Conservation (phyloP, 2,888 invertebrate genomes). For the Trissolcus brochymenae region DNA sequence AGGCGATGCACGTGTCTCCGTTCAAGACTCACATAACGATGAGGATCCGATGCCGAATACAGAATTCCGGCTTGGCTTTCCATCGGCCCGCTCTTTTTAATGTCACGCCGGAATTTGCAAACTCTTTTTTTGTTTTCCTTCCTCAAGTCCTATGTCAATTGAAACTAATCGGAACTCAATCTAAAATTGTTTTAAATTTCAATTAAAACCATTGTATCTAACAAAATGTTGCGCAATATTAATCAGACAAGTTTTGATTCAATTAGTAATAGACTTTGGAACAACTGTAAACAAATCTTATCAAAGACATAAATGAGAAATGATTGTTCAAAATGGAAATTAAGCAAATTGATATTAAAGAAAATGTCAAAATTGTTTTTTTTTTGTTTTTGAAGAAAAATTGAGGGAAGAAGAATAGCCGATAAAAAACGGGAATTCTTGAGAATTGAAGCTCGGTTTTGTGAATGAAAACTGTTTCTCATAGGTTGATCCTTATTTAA, state of each 20-base stretch:
- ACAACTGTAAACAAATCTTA: no score
- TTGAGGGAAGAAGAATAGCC: no score
- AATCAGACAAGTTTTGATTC: no score
- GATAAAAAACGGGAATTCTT: not conserved
- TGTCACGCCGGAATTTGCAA: conserved; percentile 36
- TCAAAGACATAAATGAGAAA: no score
- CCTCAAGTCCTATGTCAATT: not conserved
- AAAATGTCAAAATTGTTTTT: no score
- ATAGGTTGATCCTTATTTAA: conserved; percentile 17
- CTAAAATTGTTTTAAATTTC: no score
- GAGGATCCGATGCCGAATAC: conserved; percentile 55
- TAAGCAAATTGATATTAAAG: no score
- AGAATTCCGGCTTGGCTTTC: conserved; percentile 56
- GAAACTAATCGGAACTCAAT: not conserved
- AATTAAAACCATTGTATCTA: no score
- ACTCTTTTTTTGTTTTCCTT: not conserved
- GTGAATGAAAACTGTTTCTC: conserved; percentile 24
- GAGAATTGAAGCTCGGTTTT: not conserved
- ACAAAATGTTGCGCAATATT: no score
- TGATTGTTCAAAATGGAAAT: not conserved
- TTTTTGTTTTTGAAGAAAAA: no score
- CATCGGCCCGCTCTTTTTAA: conserved; percentile 40
- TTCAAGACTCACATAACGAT: conserved; percentile 57
- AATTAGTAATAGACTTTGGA: no score
- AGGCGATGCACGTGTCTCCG: conserved; percentile 60